Base-by-base conservation (phyloP, 2,888 invertebrate genomes). In the Papilio demoleus region DNA sequence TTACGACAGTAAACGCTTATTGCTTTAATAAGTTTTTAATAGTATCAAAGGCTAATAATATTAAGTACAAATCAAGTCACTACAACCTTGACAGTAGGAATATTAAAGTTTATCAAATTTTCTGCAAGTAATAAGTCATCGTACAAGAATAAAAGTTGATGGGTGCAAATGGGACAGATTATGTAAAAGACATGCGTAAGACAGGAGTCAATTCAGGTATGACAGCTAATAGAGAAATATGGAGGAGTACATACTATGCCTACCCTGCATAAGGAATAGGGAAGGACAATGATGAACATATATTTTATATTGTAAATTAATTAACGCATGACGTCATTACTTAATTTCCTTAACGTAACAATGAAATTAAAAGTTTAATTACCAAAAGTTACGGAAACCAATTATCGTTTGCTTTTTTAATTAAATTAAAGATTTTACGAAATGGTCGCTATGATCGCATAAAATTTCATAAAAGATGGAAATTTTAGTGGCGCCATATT, bases 391-490 rank as follows among this genome's bases (percentile, higher is more conserved):
- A 78, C 78, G 75, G 75, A 85, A 88, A 90, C 87, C 88, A 90
- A 90, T 90, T 88, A 86, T 83, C 80, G 80, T 87, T 88, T 88
- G 82, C 86, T 87, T 88, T 89, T 90, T 77, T 76, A 76, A 76
- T 76, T 76, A 77, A 91, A 90, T 88, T 88, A 89, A 87, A 86
- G 84, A 88, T 89, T 86, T 87, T 81, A 85, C 82, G 84, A 85
- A 88, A 87, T 84, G 82, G 83, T 78, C 80, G 80, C 78, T 81
- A 79, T 88, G 87, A 88, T 90, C 90, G n/a, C 82, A 85, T 84
- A 88, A 90, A 88, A 88, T 90, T 91, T 91, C 83, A 89, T 85
- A 86, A 91, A 89, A 90, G 87, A 91, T 90, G 90, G 86, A 90
- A 88, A 90, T 89, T 84, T 85, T 88, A 88, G 87, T 85, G 87